phyloP scores from a whole-genome alignment of 2,797 vertebrate species.

The Syngnathus rostellatus region DNA sequence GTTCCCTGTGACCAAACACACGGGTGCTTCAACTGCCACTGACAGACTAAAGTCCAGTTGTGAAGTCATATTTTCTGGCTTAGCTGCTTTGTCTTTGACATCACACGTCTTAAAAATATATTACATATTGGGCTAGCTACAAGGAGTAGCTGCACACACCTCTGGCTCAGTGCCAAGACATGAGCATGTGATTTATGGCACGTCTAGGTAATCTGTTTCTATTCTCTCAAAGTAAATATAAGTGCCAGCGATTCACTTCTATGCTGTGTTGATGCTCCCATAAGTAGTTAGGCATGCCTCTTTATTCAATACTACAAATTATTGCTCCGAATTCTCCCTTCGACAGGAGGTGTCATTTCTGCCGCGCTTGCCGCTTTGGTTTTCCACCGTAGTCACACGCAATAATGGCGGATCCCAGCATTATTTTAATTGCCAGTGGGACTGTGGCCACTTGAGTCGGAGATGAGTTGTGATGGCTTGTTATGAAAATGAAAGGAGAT shows the following conservation, averaged over 20 bases:
- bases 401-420: constrained; percentile 67
- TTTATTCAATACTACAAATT: neutral
- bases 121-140: neutral
- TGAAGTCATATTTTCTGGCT: neutral
- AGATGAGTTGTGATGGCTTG: constrained; percentile 68
- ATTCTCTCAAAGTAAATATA: neutral
- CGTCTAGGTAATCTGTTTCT: neutral
- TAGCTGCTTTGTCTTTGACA: neutral
- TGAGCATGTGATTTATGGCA: neutral
- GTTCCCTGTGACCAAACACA: constrained; percentile 4
- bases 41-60: neutral
- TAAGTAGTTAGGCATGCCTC: neutral
- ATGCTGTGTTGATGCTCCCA: neutral
- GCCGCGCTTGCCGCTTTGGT: constrained; percentile 54
- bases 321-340: constrained; percentile 55
- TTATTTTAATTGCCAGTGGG: constrained; percentile 75
- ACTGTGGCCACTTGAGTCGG: constrained; percentile 63
- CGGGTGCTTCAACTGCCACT: neutral
- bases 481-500: constrained; percentile 68
- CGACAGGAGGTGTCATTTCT: constrained; percentile 49
- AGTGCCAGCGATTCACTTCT: neutral
- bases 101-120: neutral
- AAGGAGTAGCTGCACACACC: neutral
- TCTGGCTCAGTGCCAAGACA: neutral
- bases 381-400: constrained; percentile 56